phyloP scores from a whole-genome alignment of 2,888 invertebrate genomes.

The Mythimna pallens region DNA sequence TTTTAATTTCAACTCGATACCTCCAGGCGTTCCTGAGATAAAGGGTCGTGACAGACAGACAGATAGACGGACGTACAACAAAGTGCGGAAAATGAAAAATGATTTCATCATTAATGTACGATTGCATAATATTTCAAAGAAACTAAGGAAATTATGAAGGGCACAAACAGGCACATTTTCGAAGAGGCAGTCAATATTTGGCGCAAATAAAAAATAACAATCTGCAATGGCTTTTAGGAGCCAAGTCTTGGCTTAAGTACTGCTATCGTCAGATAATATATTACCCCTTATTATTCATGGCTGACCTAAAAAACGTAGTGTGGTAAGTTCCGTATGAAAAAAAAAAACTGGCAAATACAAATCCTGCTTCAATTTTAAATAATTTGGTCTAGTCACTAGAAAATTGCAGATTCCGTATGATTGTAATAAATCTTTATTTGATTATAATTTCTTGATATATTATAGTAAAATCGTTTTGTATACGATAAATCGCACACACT shows the following conservation, averaged over 20 bases:
- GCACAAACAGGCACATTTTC: background rate
- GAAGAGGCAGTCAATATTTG: background rate
- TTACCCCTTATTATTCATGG: constrained; percentile 3
- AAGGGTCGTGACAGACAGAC: too few relatives aligned
- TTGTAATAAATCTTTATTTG: too few relatives aligned
- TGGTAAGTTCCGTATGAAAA: background rate
- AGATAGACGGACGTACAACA: too few relatives aligned
- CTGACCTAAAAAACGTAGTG: background rate
- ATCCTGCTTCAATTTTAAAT: background rate
- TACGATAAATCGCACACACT: too few relatives aligned
- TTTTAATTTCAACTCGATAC: too few relatives aligned
- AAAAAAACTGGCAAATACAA: background rate
- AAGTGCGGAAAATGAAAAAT: too few relatives aligned
- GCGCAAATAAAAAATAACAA: background rate
- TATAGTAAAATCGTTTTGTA: too few relatives aligned
- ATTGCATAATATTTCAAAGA: background rate
- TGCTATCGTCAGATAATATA: background rate
- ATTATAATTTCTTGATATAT: too few relatives aligned
- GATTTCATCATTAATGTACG: too few relatives aligned
- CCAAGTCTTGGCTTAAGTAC: constrained; percentile 6
- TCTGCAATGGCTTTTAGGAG: constrained; percentile 16
- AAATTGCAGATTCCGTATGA: too few relatives aligned
- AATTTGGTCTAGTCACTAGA: background rate
- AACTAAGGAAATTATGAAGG: background rate
- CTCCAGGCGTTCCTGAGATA: too few relatives aligned